These are phyloP conservation scores for Bos javanicus DNA, from an alignment of 2,113 vertebrate genomes.

Conservation along the genomic window DNA sequence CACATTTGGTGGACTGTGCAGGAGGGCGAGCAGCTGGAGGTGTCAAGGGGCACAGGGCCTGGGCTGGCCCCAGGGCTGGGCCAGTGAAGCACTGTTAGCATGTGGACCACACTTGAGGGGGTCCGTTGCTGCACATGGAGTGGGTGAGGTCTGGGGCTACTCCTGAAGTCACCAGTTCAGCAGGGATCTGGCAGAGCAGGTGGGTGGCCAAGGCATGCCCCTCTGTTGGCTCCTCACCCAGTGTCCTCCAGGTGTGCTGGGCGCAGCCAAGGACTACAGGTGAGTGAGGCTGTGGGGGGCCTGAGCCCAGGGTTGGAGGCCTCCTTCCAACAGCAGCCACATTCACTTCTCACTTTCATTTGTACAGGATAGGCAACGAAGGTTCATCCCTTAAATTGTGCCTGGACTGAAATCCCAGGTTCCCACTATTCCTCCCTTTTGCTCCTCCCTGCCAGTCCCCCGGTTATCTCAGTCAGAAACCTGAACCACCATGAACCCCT, in stretches of 20 bases:
- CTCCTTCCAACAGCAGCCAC: neutral
- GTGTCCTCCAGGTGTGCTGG: neutral
- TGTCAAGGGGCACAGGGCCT: fast-evolving
- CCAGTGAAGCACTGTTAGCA: neutral
- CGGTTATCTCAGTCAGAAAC: neutral
- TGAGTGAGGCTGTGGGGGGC: too few relatives aligned
- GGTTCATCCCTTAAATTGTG: neutral
- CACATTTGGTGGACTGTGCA: neutral
- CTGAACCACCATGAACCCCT: neutral
- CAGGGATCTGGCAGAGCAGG: neutral
- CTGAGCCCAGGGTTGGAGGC: neutral
- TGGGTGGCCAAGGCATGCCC: neutral
- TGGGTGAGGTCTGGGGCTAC: neutral
- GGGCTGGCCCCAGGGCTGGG: neutral
- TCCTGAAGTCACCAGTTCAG: too few relatives aligned
- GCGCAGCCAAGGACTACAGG: fast-evolving
- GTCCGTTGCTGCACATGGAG: fast-evolving
- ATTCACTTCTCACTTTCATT: neutral
- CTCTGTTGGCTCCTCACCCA: too few relatives aligned
- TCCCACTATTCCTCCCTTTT: neutral
- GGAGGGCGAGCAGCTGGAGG: neutral
- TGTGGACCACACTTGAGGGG: fast-evolving
- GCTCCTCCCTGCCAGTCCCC: neutral
- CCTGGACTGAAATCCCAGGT: neutral
- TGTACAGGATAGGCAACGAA: neutral